phyloP scores from a whole-genome alignment of 1,140 invertebrate genomes.

The Rhyacophila brunnea region DNA sequence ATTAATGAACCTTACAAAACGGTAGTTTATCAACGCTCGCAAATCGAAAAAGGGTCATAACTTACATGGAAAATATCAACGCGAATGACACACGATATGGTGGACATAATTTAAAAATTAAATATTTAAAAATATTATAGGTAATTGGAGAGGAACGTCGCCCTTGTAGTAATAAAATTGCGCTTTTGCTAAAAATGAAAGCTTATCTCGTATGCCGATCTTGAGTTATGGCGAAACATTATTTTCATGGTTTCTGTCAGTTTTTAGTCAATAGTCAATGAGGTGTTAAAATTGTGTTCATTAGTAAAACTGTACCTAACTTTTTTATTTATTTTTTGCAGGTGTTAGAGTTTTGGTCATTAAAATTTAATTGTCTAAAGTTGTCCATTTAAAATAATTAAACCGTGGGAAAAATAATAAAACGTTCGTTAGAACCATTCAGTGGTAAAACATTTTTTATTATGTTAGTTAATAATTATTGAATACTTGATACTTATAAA shows the following conservation, averaged over 20 bases:
- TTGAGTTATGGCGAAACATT: neutral
- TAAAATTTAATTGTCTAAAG: no score
- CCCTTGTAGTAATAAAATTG: neutral
- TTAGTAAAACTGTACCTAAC: no score
- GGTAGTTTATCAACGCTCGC: slow-evolving; percentile 4
- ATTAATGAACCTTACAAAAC: slow-evolving; percentile 18
- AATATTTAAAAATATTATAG: slow-evolving; percentile 18
- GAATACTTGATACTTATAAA: no score
- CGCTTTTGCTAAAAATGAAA: no score
- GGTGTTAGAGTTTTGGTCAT: no score
- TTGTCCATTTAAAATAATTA: no score
- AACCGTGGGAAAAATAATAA: no score
- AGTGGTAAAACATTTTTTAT: no score
- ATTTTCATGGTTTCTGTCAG: neutral
- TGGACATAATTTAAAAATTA: slow-evolving; percentile 13
- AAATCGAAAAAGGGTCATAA: slow-evolving; percentile 6
- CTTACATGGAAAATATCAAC: neutral
- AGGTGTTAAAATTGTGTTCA: no score
- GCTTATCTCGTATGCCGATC: neutral
- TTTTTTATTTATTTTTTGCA: neutral
- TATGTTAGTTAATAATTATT: no score
- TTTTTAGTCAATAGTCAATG: no score
- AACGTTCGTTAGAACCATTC: no score
- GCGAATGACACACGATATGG: neutral
- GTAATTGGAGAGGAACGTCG: slow-evolving; percentile 8